A percentile compares a stretch with the other conserved stretches of the same genome.
These are phyloP conservation scores for Cinclus mexicanus DNA, from an alignment of 2,113 vertebrate species.

Conservation along the genomic window DNA sequence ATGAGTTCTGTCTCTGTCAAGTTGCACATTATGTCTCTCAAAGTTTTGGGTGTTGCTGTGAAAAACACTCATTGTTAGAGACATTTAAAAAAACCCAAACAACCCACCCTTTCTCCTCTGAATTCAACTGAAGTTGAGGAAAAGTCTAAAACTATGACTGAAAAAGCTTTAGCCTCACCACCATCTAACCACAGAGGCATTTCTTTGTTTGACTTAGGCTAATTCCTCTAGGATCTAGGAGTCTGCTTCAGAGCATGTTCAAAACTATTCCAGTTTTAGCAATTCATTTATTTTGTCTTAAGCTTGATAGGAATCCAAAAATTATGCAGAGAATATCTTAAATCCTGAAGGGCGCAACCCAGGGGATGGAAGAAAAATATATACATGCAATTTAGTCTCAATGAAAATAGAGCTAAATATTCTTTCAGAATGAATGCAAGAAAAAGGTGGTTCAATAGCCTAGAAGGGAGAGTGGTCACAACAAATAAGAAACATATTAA, in stretches of 20 bases:
- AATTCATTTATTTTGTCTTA: constrained; percentile 22
- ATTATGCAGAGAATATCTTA: neutral
- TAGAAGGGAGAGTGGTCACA: neutral
- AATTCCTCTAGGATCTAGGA: constrained; percentile 1
- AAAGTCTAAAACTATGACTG: neutral
- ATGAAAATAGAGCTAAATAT: neutral
- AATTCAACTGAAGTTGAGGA: neutral
- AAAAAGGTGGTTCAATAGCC: neutral
- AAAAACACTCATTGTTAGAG: neutral
- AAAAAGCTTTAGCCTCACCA: neutral
- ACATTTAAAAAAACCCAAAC: neutral
- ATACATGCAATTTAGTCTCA: neutral
- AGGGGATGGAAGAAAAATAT: neutral
- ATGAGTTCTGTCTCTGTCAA: neutral
- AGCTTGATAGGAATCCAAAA: neutral
- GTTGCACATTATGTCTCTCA: neutral
- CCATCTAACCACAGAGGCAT: constrained; percentile 13
- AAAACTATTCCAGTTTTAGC: constrained; percentile 32
- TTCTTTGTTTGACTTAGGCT: constrained; percentile 20
- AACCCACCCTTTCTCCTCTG: neutral
- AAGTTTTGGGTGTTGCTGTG: neutral
- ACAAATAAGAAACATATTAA: neutral
- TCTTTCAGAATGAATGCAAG: neutral
- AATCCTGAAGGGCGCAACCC: neutral
- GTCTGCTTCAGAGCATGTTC: neutral